Percentiles rank a stretch among this genome's conserved stretches.
Conservation (phyloP, 2,888 invertebrate species). For the Drosophila colorata region DNA sequence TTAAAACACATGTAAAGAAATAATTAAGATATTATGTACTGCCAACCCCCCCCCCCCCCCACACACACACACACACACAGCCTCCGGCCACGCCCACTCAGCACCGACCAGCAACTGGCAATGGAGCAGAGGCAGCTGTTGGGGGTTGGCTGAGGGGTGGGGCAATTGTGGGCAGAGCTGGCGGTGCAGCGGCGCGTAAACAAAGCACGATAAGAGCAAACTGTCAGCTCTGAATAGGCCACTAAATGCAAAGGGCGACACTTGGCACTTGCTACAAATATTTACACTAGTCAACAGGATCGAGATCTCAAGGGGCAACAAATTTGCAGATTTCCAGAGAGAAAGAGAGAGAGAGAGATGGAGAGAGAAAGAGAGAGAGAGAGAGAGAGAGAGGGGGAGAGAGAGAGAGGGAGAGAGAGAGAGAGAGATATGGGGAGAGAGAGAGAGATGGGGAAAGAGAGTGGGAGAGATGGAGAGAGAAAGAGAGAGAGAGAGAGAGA, state of each 20-base stretch:
- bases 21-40: slow-evolving; percentile 75
- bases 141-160: background rate
- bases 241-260: slow-evolving; percentile 64
- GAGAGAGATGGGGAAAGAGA: too few species aligned
- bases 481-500: too few species aligned
- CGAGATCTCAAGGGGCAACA: background rate
- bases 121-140: background rate
- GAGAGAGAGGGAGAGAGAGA: too few species aligned
- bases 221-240: slow-evolving; percentile 71
- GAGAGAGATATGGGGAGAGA: too few species aligned
- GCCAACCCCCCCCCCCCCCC: slow-evolving; percentile 32
- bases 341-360: too few species aligned
- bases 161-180: slow-evolving; percentile 6
- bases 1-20: slow-evolving; percentile 79
- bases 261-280: slow-evolving; percentile 45
- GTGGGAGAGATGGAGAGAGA: too few species aligned
- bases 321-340: too few species aligned
- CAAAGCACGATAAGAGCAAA: slow-evolving; percentile 68
- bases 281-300: slow-evolving; percentile 39
- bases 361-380: too few species aligned
- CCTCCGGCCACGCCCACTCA: too few species aligned
- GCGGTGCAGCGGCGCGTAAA: slow-evolving; percentile 64
- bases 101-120: slow-evolving; percentile 7
- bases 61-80: slow-evolving; percentile 10
- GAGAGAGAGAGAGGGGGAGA: too few species aligned